Conservation (phyloP, 1,140 invertebrate genomes). For the Caerostris darwini region DNA sequence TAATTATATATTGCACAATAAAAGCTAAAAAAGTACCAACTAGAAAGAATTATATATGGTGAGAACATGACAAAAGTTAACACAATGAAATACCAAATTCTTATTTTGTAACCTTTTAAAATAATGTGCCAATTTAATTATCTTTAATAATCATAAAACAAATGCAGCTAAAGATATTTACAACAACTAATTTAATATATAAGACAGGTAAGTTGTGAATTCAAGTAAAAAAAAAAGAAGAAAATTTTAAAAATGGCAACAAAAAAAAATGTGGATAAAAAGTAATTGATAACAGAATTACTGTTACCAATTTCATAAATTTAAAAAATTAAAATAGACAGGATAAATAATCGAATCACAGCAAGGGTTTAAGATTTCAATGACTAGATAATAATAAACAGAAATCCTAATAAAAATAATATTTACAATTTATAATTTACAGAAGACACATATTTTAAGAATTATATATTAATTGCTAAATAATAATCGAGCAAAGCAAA, state of each 20-base stretch:
- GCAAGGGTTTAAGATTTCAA: background rate
- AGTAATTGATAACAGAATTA: background rate
- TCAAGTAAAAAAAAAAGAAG: background rate
- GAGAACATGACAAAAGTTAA: background rate
- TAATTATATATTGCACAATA: background rate
- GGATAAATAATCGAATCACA: background rate
- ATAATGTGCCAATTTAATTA: background rate
- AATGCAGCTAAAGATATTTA: background rate
- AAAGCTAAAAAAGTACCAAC: background rate
- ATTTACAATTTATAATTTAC: background rate
- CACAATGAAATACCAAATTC: background rate
- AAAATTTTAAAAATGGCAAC: background rate
- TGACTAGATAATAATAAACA: slow-evolving; percentile 39
- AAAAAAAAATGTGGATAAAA: background rate
- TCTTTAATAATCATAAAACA: background rate
- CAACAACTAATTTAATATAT: background rate
- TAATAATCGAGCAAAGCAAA: too few relatives aligned
- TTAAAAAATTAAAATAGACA: background rate
- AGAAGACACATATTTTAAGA: too few relatives aligned
- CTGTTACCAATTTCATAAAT: background rate
- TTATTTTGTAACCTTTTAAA: too few relatives aligned
- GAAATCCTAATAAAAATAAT: background rate
- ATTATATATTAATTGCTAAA: too few relatives aligned
- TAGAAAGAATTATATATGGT: background rate
- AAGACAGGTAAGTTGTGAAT: background rate